Conservation (phyloP, 2,888 invertebrate species). For the Pheosia gnoma region DNA sequence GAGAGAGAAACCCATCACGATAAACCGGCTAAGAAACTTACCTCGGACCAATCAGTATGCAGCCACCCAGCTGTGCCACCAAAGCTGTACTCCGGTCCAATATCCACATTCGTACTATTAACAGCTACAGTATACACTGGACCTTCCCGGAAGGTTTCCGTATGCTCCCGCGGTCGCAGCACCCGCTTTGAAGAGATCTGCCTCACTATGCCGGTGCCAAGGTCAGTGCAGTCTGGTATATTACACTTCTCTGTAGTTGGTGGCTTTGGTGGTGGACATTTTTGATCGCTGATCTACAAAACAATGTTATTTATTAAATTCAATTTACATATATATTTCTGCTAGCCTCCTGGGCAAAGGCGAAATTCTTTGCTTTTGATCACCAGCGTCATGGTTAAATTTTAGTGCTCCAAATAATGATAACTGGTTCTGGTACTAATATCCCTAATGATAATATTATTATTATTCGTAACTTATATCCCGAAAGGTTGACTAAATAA, state of each 20-base stretch:
- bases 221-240: constrained; percentile 62
- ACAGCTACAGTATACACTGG: constrained; percentile 71
- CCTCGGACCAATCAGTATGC: constrained; percentile 85
- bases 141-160: constrained; percentile 67
- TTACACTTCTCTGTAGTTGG: constrained; percentile 60
- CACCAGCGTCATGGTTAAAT: neutral
- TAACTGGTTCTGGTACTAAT: too few relatives aligned
- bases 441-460: too few relatives aligned
- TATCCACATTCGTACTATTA: constrained; percentile 61
- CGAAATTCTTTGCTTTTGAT: too few relatives aligned
- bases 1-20: too few relatives aligned
- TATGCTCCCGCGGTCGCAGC: constrained; percentile 51
- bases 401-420: neutral
- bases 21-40: constrained; percentile 47
- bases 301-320: neutral
- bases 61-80: constrained; percentile 79
- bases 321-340: too few relatives aligned
- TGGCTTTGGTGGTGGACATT: constrained; percentile 68
- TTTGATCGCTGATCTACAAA: constrained; percentile 69
- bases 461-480: too few relatives aligned
- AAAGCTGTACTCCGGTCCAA: constrained; percentile 73
- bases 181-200: constrained; percentile 52
- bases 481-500: too few relatives aligned
- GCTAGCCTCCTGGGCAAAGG: too few relatives aligned
- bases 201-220: constrained; percentile 44